phyloP scores from a whole-genome alignment of 1,140 invertebrate genomes.

The Lepidurus apus region DNA sequence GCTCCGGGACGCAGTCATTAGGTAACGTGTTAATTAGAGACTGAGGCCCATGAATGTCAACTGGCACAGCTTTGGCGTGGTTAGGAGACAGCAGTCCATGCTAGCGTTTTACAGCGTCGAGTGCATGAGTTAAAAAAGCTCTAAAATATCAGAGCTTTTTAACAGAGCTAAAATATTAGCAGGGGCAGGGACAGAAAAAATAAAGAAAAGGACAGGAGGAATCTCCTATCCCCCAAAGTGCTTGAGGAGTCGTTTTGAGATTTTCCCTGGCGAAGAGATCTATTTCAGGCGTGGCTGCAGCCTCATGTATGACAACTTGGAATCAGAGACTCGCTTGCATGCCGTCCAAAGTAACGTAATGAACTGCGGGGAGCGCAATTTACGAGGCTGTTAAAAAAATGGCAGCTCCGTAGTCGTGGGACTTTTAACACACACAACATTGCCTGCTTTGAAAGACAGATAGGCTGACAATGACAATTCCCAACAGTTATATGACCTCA shows the following conservation, averaged over 20 bases:
- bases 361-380: slow-evolving; percentile 9
- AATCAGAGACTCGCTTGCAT: slow-evolving; percentile 15
- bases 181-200: background rate
- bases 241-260: background rate
- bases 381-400: slow-evolving; percentile 7
- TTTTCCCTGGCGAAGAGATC: background rate
- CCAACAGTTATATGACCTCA: slow-evolving; percentile 1
- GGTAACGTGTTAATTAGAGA: slow-evolving; percentile 22
- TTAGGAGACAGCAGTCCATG: background rate
- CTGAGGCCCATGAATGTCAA: slow-evolving; percentile 10
- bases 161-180: no score
- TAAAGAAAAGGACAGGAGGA: background rate
- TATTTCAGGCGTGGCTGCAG: slow-evolving; percentile 8
- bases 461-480: slow-evolving; percentile 18
- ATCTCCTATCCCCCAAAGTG: background rate
- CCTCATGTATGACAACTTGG: slow-evolving; percentile 13
- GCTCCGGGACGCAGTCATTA: background rate
- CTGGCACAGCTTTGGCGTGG: background rate
- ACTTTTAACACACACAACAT: slow-evolving; percentile 13
- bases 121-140: background rate
- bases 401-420: background rate
- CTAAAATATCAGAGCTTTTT: background rate
- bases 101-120: background rate
- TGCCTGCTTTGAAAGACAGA: slow-evolving; percentile 8
- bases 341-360: slow-evolving; percentile 5